Evolutionary conservation across 2,888 invertebrate genomes (phyloP).

Genomic region (Lepidocyrtinus sp.): DNA sequence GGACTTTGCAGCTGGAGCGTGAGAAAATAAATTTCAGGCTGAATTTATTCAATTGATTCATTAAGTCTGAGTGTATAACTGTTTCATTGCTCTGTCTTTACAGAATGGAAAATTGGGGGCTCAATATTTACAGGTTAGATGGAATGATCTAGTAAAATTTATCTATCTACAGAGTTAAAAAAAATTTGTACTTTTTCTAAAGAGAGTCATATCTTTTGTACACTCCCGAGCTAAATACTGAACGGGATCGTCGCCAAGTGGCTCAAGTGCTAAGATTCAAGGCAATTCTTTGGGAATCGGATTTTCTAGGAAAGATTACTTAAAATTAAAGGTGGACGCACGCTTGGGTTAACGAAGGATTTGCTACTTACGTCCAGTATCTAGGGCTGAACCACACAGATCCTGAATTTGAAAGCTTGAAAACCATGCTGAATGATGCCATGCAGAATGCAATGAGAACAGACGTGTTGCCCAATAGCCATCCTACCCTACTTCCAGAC

Average conservation of each 20-base stretch:
- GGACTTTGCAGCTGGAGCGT: conserved; percentile 63
- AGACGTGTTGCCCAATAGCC: conserved; percentile 54
- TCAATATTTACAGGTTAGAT: conserved; percentile 59
- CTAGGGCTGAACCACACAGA: conserved; percentile 75
- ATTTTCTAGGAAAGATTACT: background rate
- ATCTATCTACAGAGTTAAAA: background rate
- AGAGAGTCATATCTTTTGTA: conserved; percentile 49
- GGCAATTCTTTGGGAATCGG: background rate
- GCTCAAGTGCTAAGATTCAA: conserved; percentile 77
- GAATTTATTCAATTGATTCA: too few species aligned
- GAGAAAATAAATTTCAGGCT: conserved; percentile 6
- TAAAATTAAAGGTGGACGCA: conserved; percentile 71
- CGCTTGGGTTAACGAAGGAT: conserved; percentile 76
- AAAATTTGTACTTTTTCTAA: background rate
- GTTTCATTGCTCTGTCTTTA: too few species aligned
- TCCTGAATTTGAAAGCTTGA: conserved; percentile 62
- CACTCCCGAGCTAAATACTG: conserved; percentile 43
- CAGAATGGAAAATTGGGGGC: conserved; percentile 63
- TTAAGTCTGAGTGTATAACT: too few species aligned
- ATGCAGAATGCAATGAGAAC: conserved; percentile 61
- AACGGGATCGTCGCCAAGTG: conserved; percentile 54
- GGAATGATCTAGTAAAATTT: background rate
- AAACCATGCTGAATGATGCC: conserved; percentile 54
- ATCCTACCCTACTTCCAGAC: conserved; percentile 60
- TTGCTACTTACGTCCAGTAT: conserved; percentile 82